A percentile compares a stretch with the other conserved stretches of the same genome.
These are phyloP conservation scores for Agrilus mali DNA, from an alignment of 2,888 invertebrate genomes.

Conservation along the genomic window DNA sequence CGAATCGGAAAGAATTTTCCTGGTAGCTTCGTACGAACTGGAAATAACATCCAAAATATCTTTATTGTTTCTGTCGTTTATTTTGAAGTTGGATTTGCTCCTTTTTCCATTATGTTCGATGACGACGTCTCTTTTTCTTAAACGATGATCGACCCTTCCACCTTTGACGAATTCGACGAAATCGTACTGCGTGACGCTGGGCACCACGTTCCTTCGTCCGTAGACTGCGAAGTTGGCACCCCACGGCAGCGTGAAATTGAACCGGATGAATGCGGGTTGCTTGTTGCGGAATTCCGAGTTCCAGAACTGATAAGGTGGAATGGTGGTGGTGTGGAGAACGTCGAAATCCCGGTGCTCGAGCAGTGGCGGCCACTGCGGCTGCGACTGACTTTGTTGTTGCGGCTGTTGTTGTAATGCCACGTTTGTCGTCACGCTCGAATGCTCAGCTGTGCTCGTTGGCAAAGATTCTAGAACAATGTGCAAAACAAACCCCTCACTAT, in stretches of 20 bases:
- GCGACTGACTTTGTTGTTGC: slow-evolving; percentile 60
- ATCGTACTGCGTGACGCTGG: slow-evolving; percentile 94
- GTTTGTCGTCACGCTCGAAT: slow-evolving; percentile 43
- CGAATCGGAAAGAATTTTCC: slow-evolving; percentile 35
- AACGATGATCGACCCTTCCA: slow-evolving; percentile 65
- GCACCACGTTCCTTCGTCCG: slow-evolving; percentile 86
- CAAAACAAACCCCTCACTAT: neutral
- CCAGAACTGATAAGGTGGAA: slow-evolving; percentile 88
- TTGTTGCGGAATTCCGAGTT: slow-evolving; percentile 85
- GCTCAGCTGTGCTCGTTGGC: slow-evolving; percentile 57
- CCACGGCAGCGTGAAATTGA: slow-evolving; percentile 85
- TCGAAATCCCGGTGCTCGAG: slow-evolving; percentile 76
- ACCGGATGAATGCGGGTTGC: slow-evolving; percentile 75
- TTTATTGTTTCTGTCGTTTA: slow-evolving; percentile 21
- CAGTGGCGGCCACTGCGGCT: slow-evolving; percentile 51
- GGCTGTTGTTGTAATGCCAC: slow-evolving; percentile 51
- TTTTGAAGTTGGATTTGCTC: slow-evolving; percentile 7
- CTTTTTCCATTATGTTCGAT: slow-evolving; percentile 3
- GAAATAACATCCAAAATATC: slow-evolving; percentile 35
- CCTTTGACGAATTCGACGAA: slow-evolving; percentile 90
- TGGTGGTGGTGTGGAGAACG: slow-evolving; percentile 69
- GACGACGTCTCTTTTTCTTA: slow-evolving; percentile 39
- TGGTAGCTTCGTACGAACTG: slow-evolving; percentile 34
- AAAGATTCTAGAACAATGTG: slow-evolving; percentile 50
- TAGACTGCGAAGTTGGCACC: slow-evolving; percentile 92